These are phyloP conservation scores for Pachliopta kotzebuea DNA, from an alignment of 2,888 invertebrate genomes.

Conservation along the genomic window DNA sequence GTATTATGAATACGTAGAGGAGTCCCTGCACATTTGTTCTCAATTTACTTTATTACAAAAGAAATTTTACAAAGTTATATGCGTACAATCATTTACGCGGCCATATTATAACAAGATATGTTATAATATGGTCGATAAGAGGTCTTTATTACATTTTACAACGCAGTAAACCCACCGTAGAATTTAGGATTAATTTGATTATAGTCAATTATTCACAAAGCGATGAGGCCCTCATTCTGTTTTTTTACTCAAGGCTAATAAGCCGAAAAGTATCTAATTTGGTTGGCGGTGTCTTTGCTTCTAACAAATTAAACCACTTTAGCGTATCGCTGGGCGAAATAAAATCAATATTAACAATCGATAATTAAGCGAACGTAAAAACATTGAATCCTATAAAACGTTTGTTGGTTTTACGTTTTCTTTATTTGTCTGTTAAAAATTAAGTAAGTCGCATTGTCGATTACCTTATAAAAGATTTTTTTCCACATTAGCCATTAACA, in stretches of 20 bases:
- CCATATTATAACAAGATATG: slow-evolving; percentile 52
- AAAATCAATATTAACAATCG: slow-evolving; percentile 77
- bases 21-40: no score
- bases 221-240: slow-evolving; percentile 64
- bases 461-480: no score
- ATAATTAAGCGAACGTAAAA: slow-evolving; percentile 75
- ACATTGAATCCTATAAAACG: slow-evolving; percentile 56
- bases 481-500: no score
- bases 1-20: no score
- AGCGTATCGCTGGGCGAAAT: slow-evolving; percentile 73
- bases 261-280: slow-evolving; percentile 78
- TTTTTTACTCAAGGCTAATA: slow-evolving; percentile 75
- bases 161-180: slow-evolving; percentile 79
- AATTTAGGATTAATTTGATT: slow-evolving; percentile 80
- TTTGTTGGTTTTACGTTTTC: slow-evolving; percentile 52
- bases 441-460: neutral
- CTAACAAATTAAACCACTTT: slow-evolving; percentile 79
- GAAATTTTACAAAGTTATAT: slow-evolving; percentile 28
- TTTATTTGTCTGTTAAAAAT: neutral
- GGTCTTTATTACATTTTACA: slow-evolving; percentile 77
- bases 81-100: slow-evolving; percentile 32
- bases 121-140: slow-evolving; percentile 68
- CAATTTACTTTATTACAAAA: neutral
- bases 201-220: slow-evolving; percentile 79
- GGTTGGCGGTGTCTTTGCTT: slow-evolving; percentile 75